phyloP scores from a whole-genome alignment of 2,888 invertebrate genomes.

The Leptinotarsa juncta region DNA sequence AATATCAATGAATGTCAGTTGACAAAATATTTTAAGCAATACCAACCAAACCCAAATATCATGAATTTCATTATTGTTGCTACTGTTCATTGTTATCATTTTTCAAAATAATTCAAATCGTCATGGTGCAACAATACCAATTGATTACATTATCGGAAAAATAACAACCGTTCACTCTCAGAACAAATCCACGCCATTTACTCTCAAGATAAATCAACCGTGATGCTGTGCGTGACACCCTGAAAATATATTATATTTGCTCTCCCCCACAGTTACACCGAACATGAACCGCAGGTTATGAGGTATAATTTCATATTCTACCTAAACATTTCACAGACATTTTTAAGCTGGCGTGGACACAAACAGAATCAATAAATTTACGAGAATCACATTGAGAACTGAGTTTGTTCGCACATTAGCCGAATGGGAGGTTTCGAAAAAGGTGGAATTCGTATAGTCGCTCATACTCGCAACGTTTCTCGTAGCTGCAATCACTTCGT shows the following conservation, averaged over 20 bases:
- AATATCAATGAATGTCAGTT: too few relatives aligned
- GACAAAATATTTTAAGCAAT: too few relatives aligned
- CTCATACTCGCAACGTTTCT: slow-evolving; percentile 70
- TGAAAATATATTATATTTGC: slow-evolving; percentile 35
- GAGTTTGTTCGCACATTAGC: slow-evolving; percentile 32
- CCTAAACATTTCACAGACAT: slow-evolving; percentile 30
- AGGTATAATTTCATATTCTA: slow-evolving; percentile 29
- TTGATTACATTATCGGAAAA: not conserved
- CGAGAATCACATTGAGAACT: slow-evolving; percentile 29
- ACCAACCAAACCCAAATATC: too few relatives aligned
- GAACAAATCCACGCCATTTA: slow-evolving; percentile 17
- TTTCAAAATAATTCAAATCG: too few relatives aligned
- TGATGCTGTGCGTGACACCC: slow-evolving; percentile 30
- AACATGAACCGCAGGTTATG: slow-evolving; percentile 18
- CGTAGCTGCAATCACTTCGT: slow-evolving; percentile 69
- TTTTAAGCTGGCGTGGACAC: slow-evolving; percentile 35
- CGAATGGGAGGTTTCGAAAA: slow-evolving; percentile 51
- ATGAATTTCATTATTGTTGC: too few relatives aligned
- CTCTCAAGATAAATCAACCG: slow-evolving; percentile 24
- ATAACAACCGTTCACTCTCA: not conserved
- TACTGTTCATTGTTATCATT: too few relatives aligned
- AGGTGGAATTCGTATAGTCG: slow-evolving; percentile 57
- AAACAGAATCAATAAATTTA: slow-evolving; percentile 33
- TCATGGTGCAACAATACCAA: too few relatives aligned
- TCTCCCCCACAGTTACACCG: slow-evolving; percentile 15